Base-by-base conservation (phyloP, 2,888 invertebrate species). In the Yponomeuta cagnagella region DNA sequence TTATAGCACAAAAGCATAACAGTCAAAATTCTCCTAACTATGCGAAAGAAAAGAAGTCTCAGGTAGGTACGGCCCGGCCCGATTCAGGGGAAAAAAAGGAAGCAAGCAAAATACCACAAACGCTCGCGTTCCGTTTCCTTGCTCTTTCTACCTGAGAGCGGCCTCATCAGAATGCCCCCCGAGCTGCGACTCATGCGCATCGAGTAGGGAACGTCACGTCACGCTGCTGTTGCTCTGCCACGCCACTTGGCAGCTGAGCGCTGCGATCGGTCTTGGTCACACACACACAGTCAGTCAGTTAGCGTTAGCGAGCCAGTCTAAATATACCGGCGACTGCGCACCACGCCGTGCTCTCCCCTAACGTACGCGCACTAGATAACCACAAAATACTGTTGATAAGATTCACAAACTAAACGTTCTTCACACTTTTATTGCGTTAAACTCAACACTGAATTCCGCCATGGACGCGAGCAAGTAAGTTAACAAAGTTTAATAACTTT, bases 271-370 rank as follows among this genome's bases (percentile, higher is more conserved):
- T 78, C 75, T 77, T 80, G 82, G 83, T 86, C 86, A 82, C 84
- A 86, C 80, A 43, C 43, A 43, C 43, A 43, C 43, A 8, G 43
- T 84, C 82, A 80, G 81, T 80, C 3, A 58, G 52, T 12, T 2
- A 58, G 52, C 15, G 15, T 23, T 23, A 23, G 23, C 1, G 83
- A 82, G 83, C 85, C 90, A 89, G 88, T 91, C 91, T 90, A 91
- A 90, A 89, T 90, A 88, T 89, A 91, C 85, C 85, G 86, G 84
- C 83, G 83, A 80, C 76, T 80, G 88, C 88, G 85, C 86, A 79
- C 78, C 75, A 81, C 79, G 81, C 82, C 79, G 80, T 79, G 77
- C 76, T 78, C 80, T 77, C 80, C 48, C 15, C 12, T 4, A 43
- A 9, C 68, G 76, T 78, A 79, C 80, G 78, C 83, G 82, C 81